phyloP scores from a whole-genome alignment of 1,140 invertebrate species.

The Cephus cinctus region DNA sequence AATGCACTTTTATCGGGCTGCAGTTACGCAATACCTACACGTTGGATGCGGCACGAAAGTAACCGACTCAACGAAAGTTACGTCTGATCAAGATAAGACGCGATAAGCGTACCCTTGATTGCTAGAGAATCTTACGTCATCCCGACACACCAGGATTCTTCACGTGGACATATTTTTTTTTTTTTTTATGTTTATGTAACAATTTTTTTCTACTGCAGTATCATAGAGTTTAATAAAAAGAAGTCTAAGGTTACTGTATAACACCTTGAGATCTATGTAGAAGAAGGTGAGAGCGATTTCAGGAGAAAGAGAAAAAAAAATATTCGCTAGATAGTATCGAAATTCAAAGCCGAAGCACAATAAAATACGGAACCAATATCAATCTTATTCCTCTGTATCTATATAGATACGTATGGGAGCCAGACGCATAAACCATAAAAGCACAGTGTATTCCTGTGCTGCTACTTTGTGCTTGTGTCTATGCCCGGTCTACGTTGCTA shows the following conservation, averaged over 20 bases:
- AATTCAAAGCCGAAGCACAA: conserved; percentile 13
- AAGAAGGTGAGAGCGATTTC: neutral
- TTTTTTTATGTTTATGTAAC: too few species aligned
- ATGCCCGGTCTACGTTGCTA: too few species aligned
- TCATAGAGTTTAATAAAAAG: too few species aligned
- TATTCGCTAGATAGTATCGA: conserved; percentile 3
- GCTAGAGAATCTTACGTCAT: conserved; percentile 19
- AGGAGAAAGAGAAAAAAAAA: neutral
- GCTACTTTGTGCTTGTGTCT: too few species aligned
- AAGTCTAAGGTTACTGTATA: too few species aligned
- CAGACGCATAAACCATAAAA: conserved; percentile 36
- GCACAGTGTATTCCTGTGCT: too few species aligned
- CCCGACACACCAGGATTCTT: conserved; percentile 10
- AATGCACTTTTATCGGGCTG: too few species aligned
- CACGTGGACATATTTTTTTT: too few species aligned
- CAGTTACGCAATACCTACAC: too few species aligned
- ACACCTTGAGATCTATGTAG: too few species aligned
- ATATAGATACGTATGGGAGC: conserved; percentile 11
- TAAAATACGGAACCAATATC: conserved; percentile 23
- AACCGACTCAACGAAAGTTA: conserved; percentile 17
- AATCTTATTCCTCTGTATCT: conserved; percentile 25
- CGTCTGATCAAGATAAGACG: conserved; percentile 21
- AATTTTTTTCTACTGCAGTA: too few species aligned
- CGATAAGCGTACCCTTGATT: conserved; percentile 15
- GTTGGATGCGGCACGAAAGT: too few species aligned